These are phyloP conservation scores for Aegypius monachus DNA, from an alignment of 2,113 vertebrate species.

Conservation along the genomic window DNA sequence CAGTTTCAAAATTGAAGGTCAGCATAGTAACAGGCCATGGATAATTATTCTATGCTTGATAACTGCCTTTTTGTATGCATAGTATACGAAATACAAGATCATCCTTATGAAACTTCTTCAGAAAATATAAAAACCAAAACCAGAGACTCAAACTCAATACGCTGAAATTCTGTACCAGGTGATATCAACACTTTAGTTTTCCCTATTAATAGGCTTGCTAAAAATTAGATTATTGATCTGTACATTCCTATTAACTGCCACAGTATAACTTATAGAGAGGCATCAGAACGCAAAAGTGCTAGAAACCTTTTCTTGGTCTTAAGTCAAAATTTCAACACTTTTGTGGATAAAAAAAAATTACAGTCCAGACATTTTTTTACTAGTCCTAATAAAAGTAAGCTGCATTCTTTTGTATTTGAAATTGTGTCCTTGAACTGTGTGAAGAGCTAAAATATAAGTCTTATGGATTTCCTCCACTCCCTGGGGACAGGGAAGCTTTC, in stretches of 20 bases:
- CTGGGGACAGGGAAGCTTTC: background rate
- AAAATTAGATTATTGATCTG: background rate
- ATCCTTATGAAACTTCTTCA: background rate
- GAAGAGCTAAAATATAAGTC: background rate
- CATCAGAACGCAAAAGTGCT: background rate
- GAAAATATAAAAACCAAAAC: background rate
- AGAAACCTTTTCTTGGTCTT: background rate
- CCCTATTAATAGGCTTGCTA: background rate
- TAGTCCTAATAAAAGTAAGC: background rate
- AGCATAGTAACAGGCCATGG: background rate
- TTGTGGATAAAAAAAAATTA: background rate
- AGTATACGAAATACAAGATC: background rate
- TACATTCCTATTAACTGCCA: background rate
- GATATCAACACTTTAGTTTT: background rate
- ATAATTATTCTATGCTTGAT: background rate
- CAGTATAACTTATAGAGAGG: background rate
- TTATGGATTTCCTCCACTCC: background rate
- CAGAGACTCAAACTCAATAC: background rate
- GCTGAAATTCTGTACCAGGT: background rate
- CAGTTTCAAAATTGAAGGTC: background rate
- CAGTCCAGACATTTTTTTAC: background rate
- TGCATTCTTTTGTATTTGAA: background rate
- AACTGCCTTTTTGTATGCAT: background rate
- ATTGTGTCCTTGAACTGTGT: background rate
- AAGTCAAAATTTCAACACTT: background rate